Evolutionary conservation across 2,888 invertebrate genomes (phyloP).

Genomic region (Octodonta nipae): DNA sequence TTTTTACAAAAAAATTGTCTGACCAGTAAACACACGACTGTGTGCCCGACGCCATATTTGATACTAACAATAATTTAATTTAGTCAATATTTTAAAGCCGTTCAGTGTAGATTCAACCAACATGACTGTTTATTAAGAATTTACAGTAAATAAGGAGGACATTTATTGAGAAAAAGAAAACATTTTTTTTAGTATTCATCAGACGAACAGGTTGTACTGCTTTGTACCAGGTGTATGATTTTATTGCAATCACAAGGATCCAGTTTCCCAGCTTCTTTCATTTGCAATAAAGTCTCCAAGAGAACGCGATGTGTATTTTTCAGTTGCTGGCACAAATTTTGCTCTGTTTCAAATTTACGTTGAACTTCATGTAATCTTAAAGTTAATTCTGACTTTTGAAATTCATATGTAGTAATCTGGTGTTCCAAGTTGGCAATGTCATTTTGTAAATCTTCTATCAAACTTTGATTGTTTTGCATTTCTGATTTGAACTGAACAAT

Average conservation of each 20-base stretch:
- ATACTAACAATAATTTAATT: too few relatives aligned
- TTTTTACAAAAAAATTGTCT: too few relatives aligned
- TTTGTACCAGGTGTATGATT: slow-evolving; percentile 15
- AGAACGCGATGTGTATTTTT: slow-evolving; percentile 19
- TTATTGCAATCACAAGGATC: slow-evolving; percentile 13
- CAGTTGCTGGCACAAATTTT: slow-evolving; percentile 20
- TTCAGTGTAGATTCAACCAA: too few relatives aligned
- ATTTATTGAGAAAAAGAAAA: too few relatives aligned
- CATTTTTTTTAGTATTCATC: too few relatives aligned
- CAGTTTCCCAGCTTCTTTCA: slow-evolving; percentile 19
- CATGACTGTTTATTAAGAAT: too few relatives aligned
- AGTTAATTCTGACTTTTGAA: slow-evolving; percentile 27
- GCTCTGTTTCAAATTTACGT: slow-evolving; percentile 23
- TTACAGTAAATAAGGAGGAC: too few relatives aligned
- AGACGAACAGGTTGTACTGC: too few relatives aligned
- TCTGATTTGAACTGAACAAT: too few relatives aligned
- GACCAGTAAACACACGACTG: too few relatives aligned
- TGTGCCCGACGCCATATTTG: too few relatives aligned
- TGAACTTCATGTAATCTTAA: slow-evolving; percentile 24
- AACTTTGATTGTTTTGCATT: slow-evolving; percentile 17
- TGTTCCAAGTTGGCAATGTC: slow-evolving; percentile 21
- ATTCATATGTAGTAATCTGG: slow-evolving; percentile 22
- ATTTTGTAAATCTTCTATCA: slow-evolving; percentile 18
- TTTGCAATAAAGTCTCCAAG: slow-evolving; percentile 18
- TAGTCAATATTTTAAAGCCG: too few relatives aligned